Conservation (phyloP, 2,113 vertebrate genomes). For the Chloropsis hardwickii region DNA sequence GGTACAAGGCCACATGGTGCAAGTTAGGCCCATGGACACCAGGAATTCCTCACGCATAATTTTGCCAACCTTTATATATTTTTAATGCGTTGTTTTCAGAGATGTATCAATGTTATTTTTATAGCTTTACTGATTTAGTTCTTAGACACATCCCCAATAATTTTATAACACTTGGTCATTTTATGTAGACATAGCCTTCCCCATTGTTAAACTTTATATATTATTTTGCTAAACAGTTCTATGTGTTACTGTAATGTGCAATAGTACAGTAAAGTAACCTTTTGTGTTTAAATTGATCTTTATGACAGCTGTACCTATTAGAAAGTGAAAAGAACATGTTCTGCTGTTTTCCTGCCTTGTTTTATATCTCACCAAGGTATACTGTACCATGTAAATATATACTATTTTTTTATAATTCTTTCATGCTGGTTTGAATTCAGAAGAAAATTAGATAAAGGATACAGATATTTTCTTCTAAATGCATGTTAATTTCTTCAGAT, state of each 20-base stretch:
- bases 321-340: conserved; percentile 1
- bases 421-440: conserved; percentile 63
- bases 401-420: conserved; percentile 75
- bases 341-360: conserved; percentile 68
- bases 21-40: conserved; percentile 61
- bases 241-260: conserved; percentile 58
- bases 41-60: background rate
- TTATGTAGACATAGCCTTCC: conserved; percentile 62
- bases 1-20: conserved; percentile 71
- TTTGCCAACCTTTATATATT: conserved; percentile 50
- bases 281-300: conserved; percentile 20
- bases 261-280: conserved; percentile 31
- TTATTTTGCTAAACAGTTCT: conserved; percentile 62
- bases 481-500: conserved; percentile 62
- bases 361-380: conserved; percentile 66
- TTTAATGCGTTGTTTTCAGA: conserved; percentile 34
- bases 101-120: conserved; percentile 74
- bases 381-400: conserved; percentile 82
- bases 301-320: background rate
- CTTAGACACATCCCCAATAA: conserved; percentile 31
- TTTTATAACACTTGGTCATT: conserved; percentile 67
- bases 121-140: conserved; percentile 71
- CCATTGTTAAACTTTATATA: conserved; percentile 56
- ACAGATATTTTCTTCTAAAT: conserved; percentile 71
- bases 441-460: conserved; percentile 67